These are phyloP conservation scores for Barbus barbus DNA, from an alignment of 2,113 vertebrate genomes.

Conservation along the genomic window DNA sequence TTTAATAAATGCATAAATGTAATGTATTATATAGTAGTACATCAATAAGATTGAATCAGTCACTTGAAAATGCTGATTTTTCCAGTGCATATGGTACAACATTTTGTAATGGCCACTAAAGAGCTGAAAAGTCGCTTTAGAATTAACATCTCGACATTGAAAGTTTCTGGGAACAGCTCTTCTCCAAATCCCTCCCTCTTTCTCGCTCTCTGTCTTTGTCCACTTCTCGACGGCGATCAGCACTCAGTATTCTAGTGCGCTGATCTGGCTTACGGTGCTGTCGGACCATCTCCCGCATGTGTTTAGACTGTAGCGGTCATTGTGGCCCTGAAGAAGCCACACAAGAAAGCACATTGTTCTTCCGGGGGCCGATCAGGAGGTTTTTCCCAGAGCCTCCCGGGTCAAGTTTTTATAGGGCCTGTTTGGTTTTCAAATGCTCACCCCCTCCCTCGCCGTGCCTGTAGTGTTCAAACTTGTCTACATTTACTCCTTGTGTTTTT, in stretches of 20 bases:
- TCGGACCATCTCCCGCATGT: conserved; percentile 86
- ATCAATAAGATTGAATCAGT: neutral
- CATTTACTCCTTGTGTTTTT: conserved; percentile 97
- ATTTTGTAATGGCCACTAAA: neutral
- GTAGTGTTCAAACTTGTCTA: conserved; percentile 96
- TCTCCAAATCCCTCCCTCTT: neutral
- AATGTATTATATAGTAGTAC: neutral
- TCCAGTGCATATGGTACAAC: neutral
- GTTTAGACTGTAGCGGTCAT: conserved; percentile 88
- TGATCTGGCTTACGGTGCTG: conserved; percentile 83
- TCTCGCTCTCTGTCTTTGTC: neutral
- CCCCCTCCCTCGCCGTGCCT: conserved; percentile 80
- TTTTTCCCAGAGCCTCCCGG: conserved; percentile 99
- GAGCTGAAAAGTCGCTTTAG: neutral
- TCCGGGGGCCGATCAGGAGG: conserved; percentile 89
- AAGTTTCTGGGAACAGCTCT: conserved; percentile 1
- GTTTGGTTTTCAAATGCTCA: conserved; percentile 95
- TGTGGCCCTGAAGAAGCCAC: conserved; percentile 84
- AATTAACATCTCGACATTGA: neutral
- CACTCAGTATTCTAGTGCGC: conserved; percentile 79
- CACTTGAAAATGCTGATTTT: too few relatives aligned
- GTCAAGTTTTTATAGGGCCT: conserved; percentile 97
- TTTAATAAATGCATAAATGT: neutral
- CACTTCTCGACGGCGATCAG: neutral
- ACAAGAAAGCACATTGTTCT: conserved; percentile 87